Conservation (phyloP, 2,888 invertebrate species). For the Dromius quadrimaculatus region DNA sequence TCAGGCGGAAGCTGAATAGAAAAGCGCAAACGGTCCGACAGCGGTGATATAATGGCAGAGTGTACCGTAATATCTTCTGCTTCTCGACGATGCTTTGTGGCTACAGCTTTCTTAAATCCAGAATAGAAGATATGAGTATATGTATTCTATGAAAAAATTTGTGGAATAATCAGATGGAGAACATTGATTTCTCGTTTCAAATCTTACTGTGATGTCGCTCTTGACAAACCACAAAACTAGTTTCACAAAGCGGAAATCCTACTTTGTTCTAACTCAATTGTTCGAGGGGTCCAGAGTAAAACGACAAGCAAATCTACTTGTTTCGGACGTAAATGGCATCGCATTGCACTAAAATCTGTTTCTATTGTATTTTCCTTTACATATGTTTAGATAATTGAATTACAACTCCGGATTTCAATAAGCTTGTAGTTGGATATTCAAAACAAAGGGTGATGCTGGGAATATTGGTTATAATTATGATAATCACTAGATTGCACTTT, state of each 20-base stretch:
- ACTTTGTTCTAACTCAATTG: constrained; percentile 12
- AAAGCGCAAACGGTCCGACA: constrained; percentile 52
- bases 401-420: neutral
- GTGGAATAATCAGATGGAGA: too few species aligned
- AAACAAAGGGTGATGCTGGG: too few species aligned
- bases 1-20: constrained; percentile 44
- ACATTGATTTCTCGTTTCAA: too few species aligned
- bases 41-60: constrained; percentile 42
- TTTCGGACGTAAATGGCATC: constrained; percentile 15
- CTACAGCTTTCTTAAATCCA: neutral
- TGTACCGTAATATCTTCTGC: constrained; percentile 49
- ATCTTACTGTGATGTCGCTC: too few species aligned
- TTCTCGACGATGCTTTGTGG: constrained; percentile 7
- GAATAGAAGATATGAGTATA: too few species aligned
- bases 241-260: constrained; percentile 1
- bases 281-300: constrained; percentile 5
- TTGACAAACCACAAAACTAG: constrained; percentile 5
- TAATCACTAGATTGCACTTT: too few species aligned
- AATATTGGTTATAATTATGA: too few species aligned
- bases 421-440: too few species aligned
- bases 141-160: too few species aligned
- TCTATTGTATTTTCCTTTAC: neutral
- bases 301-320: constrained; percentile 30
- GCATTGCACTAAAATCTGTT: neutral
- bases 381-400: neutral